A percentile compares a stretch with the other conserved stretches of the same genome.
Conservation (phyloP, 2,113 vertebrate species). For the Leptocoma aspasia region DNA sequence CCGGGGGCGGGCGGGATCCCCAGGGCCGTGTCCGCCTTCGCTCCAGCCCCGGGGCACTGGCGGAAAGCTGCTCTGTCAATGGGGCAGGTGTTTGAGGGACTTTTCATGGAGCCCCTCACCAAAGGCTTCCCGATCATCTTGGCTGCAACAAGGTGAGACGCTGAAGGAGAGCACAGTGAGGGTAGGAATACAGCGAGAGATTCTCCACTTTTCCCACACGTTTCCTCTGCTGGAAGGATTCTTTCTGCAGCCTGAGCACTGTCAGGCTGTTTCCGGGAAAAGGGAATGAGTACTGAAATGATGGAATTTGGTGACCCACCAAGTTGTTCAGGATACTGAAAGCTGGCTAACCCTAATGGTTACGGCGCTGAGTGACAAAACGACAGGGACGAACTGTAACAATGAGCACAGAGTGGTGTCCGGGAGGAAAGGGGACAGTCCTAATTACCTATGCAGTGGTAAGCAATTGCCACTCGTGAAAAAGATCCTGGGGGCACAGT, state of each 20-base stretch:
- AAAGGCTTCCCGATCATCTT: rapidly evolving
- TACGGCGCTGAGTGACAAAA: not conserved
- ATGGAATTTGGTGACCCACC: not conserved
- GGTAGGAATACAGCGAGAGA: rapidly evolving
- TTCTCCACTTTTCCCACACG: not conserved
- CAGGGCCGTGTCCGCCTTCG: not conserved
- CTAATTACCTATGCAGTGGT: not conserved
- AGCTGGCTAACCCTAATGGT: not conserved
- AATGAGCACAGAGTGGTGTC: not conserved
- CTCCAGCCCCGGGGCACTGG: not conserved
- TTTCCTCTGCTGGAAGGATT: not conserved
- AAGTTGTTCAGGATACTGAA: not conserved
- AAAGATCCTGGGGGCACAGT: not conserved
- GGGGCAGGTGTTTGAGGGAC: rapidly evolving
- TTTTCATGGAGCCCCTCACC: not conserved
- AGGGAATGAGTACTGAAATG: not conserved
- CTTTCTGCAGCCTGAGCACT: not conserved
- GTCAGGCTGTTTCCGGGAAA: not conserved
- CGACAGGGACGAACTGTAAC: not conserved
- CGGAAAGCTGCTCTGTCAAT: rapidly evolving
- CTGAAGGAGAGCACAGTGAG: not conserved
- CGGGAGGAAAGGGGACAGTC: not conserved
- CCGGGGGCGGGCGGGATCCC: not conserved
- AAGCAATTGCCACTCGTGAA: not conserved
- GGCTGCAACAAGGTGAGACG: not conserved